Percentiles rank a stretch among this genome's conserved stretches.
phyloP scores from a whole-genome alignment of 1,140 invertebrate genomes.

The Drosophila ohnishii region DNA sequence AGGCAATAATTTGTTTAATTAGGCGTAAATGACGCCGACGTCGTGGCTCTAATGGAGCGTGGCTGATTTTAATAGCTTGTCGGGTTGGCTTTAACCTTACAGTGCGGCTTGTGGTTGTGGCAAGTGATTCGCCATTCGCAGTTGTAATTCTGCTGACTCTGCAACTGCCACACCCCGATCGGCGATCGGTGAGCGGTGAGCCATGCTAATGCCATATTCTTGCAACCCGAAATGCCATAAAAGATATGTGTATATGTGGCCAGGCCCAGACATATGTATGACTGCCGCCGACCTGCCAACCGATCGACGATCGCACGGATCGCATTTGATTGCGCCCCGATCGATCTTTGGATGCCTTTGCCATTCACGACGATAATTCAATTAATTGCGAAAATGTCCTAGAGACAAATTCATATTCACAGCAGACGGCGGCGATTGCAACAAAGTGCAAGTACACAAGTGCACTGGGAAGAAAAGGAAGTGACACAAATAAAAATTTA shows the following conservation, averaged over 20 bases:
- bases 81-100: slow-evolving; percentile 68
- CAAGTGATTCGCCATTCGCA: slow-evolving; percentile 62
- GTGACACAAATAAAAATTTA: not conserved
- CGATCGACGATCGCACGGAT: slow-evolving; percentile 52
- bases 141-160: slow-evolving; percentile 10
- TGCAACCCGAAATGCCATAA: slow-evolving; percentile 59
- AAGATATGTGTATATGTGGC: slow-evolving; percentile 43
- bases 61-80: slow-evolving; percentile 75
- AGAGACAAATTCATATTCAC: slow-evolving; percentile 81
- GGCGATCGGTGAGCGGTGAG: slow-evolving; percentile 29
- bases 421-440: slow-evolving; percentile 52
- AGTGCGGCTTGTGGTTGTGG: slow-evolving; percentile 52
- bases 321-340: slow-evolving; percentile 67
- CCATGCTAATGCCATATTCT: slow-evolving; percentile 57
- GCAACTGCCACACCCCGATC: slow-evolving; percentile 50
- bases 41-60: slow-evolving; percentile 73
- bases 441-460: slow-evolving; percentile 58
- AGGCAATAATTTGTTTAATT: slow-evolving; percentile 79
- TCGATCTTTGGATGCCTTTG: slow-evolving; percentile 65
- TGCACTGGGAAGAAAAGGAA: slow-evolving; percentile 4
- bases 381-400: slow-evolving; percentile 82
- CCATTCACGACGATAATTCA: slow-evolving; percentile 82
- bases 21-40: slow-evolving; percentile 75
- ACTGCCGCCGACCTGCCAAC: slow-evolving; percentile 61
- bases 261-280: slow-evolving; percentile 21